Evolutionary conservation across 2,797 vertebrate species (phyloP).

Genomic region (Hoplostethus atlanticus): DNA sequence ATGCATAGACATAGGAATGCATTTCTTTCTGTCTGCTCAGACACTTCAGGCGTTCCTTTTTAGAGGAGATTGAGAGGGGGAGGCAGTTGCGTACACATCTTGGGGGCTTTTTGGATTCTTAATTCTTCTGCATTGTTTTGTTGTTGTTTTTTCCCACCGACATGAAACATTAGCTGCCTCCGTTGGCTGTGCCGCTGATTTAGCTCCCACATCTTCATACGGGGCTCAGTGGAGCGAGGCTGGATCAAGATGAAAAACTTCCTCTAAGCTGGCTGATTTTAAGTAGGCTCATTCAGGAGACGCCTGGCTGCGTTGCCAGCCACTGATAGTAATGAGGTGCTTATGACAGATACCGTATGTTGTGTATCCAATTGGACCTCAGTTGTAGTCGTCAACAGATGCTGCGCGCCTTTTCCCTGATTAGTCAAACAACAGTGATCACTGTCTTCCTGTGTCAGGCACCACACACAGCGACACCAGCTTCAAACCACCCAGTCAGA

Average conservation of each 20-base stretch:
- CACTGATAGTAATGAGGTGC: slow-evolving; percentile 55
- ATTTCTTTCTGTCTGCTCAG: slow-evolving; percentile 39
- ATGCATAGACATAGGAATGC: slow-evolving; percentile 42
- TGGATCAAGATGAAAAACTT: slow-evolving; percentile 61
- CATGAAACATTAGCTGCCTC: slow-evolving; percentile 53
- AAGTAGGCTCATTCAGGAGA: slow-evolving; percentile 39
- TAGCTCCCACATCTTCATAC: slow-evolving; percentile 57
- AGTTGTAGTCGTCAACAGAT: slow-evolving; percentile 48
- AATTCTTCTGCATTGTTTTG: slow-evolving; percentile 20
- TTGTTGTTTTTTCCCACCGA: neutral
- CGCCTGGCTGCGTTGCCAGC: slow-evolving; percentile 37
- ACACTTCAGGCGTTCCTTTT: slow-evolving; percentile 23
- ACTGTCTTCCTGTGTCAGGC: slow-evolving; percentile 37
- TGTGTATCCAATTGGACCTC: slow-evolving; percentile 55
- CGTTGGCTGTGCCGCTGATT: slow-evolving; percentile 43
- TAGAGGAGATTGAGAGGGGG: slow-evolving; percentile 10
- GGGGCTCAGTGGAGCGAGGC: slow-evolving; percentile 39
- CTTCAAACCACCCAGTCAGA: slow-evolving; percentile 17
- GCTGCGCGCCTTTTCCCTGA: slow-evolving; percentile 31
- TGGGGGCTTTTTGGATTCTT: slow-evolving; percentile 1
- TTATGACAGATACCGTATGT: slow-evolving; percentile 60
- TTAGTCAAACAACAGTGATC: slow-evolving; percentile 51
- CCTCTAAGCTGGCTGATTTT: slow-evolving; percentile 55
- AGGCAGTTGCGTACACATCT: slow-evolving; percentile 10
- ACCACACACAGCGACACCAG: slow-evolving; percentile 13